These are phyloP conservation scores for Loris lydekkerianus DNA, from an alignment of 2,797 vertebrate genomes.

Conservation along the genomic window DNA sequence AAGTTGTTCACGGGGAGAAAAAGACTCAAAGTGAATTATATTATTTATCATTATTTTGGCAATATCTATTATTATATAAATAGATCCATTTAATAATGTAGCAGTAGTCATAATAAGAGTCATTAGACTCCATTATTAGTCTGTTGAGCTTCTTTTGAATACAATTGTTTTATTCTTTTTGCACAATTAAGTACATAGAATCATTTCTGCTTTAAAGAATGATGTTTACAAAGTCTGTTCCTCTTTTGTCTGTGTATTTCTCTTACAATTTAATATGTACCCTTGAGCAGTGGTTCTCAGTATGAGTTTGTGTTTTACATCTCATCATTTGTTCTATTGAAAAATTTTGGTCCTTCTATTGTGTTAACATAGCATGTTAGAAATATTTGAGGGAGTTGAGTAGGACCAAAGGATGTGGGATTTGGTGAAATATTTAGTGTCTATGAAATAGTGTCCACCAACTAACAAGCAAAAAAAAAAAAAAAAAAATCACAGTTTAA, in stretches of 20 bases:
- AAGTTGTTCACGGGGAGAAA: not conserved
- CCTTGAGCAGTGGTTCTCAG: not conserved
- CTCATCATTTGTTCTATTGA: not conserved
- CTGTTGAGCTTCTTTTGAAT: not conserved
- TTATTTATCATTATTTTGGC: not conserved
- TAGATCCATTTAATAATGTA: not conserved
- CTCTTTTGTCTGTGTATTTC: not conserved
- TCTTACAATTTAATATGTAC: not conserved
- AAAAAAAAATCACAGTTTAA: not conserved
- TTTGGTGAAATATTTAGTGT: conserved; percentile 16
- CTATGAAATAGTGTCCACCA: not conserved
- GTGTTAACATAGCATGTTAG: not conserved
- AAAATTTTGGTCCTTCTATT: not conserved
- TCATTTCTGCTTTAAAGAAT: not conserved
- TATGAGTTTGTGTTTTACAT: not conserved
- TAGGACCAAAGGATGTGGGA: not conserved
- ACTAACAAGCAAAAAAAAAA: not conserved
- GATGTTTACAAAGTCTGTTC: not conserved
- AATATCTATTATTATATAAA: not conserved
- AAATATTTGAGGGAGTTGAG: not conserved
- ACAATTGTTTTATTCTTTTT: not conserved
- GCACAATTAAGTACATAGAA: not conserved
- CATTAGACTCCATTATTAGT: not conserved
- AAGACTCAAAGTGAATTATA: not conserved
- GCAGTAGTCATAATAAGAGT: not conserved